Conservation (phyloP, 2,888 invertebrate species). For the Thalpophila matura region DNA sequence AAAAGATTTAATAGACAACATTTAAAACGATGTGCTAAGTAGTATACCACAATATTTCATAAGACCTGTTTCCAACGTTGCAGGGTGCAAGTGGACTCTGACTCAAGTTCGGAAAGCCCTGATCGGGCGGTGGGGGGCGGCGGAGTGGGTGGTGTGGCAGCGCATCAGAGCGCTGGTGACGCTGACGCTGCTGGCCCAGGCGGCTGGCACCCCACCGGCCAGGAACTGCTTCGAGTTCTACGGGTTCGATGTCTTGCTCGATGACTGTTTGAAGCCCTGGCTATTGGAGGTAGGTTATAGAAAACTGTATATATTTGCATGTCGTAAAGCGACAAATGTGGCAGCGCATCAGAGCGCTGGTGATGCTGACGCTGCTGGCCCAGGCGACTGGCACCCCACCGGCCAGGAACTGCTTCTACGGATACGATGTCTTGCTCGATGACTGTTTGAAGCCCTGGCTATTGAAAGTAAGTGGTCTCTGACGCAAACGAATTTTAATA, state of each 20-base stretch:
- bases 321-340: too few species aligned
- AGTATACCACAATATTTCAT: slow-evolving; percentile 7
- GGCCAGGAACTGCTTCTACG: slow-evolving; percentile 96
- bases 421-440: slow-evolving; percentile 97
- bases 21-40: background rate
- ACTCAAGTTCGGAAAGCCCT: slow-evolving; percentile 95
- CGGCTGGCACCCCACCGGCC: slow-evolving; percentile 92
- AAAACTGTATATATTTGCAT: background rate
- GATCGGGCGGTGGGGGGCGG: slow-evolving; percentile 91
- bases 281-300: slow-evolving; percentile 93
- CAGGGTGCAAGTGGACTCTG: slow-evolving; percentile 96
- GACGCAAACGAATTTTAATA: too few species aligned
- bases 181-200: slow-evolving; percentile 94
- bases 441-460: slow-evolving; percentile 96
- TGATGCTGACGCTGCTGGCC: slow-evolving; percentile 94
- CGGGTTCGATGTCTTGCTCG: slow-evolving; percentile 97
- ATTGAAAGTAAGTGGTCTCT: slow-evolving; percentile 95
- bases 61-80: slow-evolving; percentile 33
- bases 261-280: slow-evolving; percentile 96
- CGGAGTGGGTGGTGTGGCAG: slow-evolving; percentile 96
- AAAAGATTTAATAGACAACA: background rate
- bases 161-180: slow-evolving; percentile 94
- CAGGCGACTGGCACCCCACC: slow-evolving; percentile 93
- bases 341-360: slow-evolving; percentile 94
- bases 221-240: slow-evolving; percentile 97